Evolutionary conservation across 2,888 invertebrate genomes (phyloP).

Genomic region (Plebejus melissa): DNA sequence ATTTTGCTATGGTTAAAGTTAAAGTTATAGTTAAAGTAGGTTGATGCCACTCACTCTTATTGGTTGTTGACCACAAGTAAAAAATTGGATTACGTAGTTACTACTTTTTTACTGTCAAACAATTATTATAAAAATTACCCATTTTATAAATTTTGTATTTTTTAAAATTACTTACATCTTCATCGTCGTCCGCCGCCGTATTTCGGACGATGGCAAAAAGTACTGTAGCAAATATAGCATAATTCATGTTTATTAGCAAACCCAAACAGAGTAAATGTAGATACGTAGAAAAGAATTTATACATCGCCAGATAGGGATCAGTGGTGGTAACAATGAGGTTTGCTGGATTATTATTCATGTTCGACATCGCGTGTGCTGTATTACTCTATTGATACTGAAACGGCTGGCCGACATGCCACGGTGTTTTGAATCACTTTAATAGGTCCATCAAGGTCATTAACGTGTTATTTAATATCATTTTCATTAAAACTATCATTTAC

Average conservation of each 20-base stretch:
- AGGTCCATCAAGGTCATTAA: slow-evolving; percentile 8
- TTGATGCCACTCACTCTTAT: too few relatives aligned
- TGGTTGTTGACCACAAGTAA: too few relatives aligned
- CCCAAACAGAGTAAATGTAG: slow-evolving; percentile 9
- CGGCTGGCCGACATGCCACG: slow-evolving; percentile 20
- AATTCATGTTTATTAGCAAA: slow-evolving; percentile 25
- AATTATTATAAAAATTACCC: too few relatives aligned
- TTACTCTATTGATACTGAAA: slow-evolving; percentile 21
- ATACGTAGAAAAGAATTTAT: slow-evolving; percentile 16
- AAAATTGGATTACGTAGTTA: too few relatives aligned
- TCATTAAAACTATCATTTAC: background rate
- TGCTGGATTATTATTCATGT: slow-evolving; percentile 27
- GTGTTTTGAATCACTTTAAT: slow-evolving; percentile 12
- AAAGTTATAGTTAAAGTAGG: too few relatives aligned
- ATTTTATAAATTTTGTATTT: too few relatives aligned
- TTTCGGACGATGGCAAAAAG: background rate
- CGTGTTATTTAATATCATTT: slow-evolving; percentile 3
- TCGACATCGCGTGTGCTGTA: slow-evolving; percentile 24
- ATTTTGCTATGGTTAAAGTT: too few relatives aligned
- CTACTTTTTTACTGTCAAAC: too few relatives aligned
- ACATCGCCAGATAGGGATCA: slow-evolving; percentile 25
- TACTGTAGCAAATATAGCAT: slow-evolving; percentile 13
- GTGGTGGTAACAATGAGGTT: slow-evolving; percentile 2
- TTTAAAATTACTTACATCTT: slow-evolving; percentile 6
- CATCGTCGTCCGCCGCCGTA: background rate